Conservation (phyloP, 2,113 vertebrate genomes). For the Leucosticte australis region DNA sequence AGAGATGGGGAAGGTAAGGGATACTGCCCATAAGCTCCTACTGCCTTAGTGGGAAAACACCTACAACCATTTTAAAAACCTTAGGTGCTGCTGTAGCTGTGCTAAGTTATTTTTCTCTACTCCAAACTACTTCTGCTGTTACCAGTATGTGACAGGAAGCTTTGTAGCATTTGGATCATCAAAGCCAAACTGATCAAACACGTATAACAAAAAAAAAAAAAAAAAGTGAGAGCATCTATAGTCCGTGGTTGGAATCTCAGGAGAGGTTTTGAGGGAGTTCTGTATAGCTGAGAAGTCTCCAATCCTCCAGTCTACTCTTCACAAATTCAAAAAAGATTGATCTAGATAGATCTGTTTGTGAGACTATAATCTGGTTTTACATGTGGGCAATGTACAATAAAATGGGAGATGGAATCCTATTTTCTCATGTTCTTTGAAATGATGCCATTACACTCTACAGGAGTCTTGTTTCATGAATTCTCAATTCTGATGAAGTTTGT, state of each 20-base stretch:
- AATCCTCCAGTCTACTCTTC: neutral
- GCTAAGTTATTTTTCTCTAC: neutral
- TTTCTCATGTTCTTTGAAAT: neutral
- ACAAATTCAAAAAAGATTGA: neutral
- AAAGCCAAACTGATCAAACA: neutral
- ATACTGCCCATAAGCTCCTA: neutral
- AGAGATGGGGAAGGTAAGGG: neutral
- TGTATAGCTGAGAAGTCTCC: neutral
- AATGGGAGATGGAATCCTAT: neutral
- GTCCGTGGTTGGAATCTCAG: neutral
- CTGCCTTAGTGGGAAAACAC: neutral
- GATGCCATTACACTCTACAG: neutral
- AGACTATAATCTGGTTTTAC: neutral
- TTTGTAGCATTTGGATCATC: neutral
- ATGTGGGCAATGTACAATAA: neutral
- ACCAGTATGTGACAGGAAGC: neutral
- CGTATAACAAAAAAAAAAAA: rapidly evolving
- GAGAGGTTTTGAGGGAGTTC: neutral
- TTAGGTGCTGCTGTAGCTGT: neutral
- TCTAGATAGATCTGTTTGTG: neutral
- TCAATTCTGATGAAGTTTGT: neutral
- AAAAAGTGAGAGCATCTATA: neutral
- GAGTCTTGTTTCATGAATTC: neutral
- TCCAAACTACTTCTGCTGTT: neutral
- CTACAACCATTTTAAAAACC: neutral